Evolutionary conservation across 1,140 invertebrate species (phyloP).

Genomic region (Oscheius sp.): DNA sequence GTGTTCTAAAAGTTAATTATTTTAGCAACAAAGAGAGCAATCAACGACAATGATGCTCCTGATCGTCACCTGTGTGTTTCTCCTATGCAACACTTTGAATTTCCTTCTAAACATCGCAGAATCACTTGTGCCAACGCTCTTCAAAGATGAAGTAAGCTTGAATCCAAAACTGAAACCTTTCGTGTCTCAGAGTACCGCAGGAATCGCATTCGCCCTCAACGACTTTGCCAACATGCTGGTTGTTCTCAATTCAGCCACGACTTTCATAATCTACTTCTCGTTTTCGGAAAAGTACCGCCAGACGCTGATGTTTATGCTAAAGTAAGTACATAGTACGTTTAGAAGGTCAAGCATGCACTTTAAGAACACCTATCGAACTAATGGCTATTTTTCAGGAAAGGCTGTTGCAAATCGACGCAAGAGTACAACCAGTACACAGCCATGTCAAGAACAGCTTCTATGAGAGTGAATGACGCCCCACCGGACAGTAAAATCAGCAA

Average conservation of each 20-base stretch:
- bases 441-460: conserved; percentile 34
- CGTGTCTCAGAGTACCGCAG: conserved; percentile 37
- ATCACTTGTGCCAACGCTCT: conserved; percentile 51
- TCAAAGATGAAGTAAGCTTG: conserved; percentile 40
- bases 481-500: not conserved
- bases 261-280: conserved; percentile 44
- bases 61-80: conserved; percentile 56
- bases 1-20: not conserved
- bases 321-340: conserved; percentile 29
- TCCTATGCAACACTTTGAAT: conserved; percentile 52
- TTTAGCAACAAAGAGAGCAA: conserved; percentile 55
- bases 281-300: conserved; percentile 47
- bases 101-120: conserved; percentile 54
- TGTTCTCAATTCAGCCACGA: conserved; percentile 45
- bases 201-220: conserved; percentile 51
- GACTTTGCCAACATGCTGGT: conserved; percentile 56
- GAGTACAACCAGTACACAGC: conserved; percentile 35
- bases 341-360: conserved; percentile 11
- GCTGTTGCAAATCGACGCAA: conserved; percentile 26
- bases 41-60: conserved; percentile 54
- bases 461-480: conserved; percentile 15
- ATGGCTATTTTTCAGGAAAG: conserved; percentile 22
- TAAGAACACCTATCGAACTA: not conserved
- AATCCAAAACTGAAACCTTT: not conserved
- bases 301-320: conserved; percentile 38